Evolutionary conservation across 2,888 invertebrate species (phyloP).

Genomic region (Mechanitis messenoides): DNA sequence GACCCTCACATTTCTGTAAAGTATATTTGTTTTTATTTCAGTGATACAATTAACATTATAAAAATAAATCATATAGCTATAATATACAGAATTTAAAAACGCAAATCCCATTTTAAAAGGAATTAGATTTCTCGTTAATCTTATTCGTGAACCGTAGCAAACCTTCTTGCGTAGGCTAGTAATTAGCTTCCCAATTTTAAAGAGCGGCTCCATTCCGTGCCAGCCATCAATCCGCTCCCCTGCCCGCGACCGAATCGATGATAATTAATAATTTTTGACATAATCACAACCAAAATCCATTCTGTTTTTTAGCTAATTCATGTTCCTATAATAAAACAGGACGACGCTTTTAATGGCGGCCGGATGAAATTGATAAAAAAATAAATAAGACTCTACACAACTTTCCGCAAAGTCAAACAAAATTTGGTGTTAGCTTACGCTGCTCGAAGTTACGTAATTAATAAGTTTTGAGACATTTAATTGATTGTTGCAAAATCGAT

Average conservation of each 20-base stretch:
- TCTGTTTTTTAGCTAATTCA: slow-evolving; percentile 81
- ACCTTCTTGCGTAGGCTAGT: slow-evolving; percentile 49
- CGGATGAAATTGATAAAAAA: slow-evolving; percentile 73
- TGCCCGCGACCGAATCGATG: slow-evolving; percentile 74
- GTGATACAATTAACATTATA: neutral
- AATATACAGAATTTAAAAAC: slow-evolving; percentile 11
- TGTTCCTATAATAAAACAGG: slow-evolving; percentile 77
- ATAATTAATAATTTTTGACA: slow-evolving; percentile 85
- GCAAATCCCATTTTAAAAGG: slow-evolving; percentile 14
- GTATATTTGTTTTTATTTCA: slow-evolving; percentile 34
- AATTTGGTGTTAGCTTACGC: slow-evolving; percentile 55
- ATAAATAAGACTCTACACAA: slow-evolving; percentile 66
- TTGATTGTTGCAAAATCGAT: slow-evolving; percentile 26
- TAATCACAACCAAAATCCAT: slow-evolving; percentile 81
- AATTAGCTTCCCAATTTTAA: slow-evolving; percentile 73
- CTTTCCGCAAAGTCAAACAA: slow-evolving; percentile 69
- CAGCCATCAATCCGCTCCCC: slow-evolving; percentile 68
- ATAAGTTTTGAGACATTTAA: slow-evolving; percentile 45
- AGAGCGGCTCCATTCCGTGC: slow-evolving; percentile 54
- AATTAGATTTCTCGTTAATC: slow-evolving; percentile 43
- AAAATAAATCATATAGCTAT: neutral
- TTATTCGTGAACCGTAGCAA: slow-evolving; percentile 44
- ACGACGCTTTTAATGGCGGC: slow-evolving; percentile 66
- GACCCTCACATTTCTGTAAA: slow-evolving; percentile 57
- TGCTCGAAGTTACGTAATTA: slow-evolving; percentile 54